Conservation (phyloP, 2,888 invertebrate genomes). For the Rhyacophila evoluta region DNA sequence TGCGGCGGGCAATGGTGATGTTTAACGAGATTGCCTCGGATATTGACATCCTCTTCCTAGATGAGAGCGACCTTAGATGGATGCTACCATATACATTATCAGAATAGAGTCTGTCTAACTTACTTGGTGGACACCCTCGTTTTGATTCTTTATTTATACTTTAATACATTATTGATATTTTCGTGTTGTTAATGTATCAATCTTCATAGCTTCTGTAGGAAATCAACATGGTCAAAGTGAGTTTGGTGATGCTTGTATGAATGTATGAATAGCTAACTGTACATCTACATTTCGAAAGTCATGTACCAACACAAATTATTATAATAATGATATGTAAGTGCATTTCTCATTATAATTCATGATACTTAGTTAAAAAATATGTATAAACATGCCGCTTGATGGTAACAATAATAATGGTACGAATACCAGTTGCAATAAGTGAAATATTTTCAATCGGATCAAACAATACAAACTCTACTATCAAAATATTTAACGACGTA, state of each 20-base stretch:
- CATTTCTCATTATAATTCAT: neutral
- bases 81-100: no score
- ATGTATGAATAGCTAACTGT: neutral
- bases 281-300: neutral
- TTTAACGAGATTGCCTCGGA: no score
- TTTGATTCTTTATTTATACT: no score
- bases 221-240: no score
- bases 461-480: neutral
- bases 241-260: neutral
- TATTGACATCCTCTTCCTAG: no score
- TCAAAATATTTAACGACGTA: neutral
- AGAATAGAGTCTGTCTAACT: no score
- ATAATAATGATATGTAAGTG: neutral
- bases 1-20: no score
- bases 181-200: no score
- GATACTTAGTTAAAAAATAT: neutral
- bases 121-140: no score
- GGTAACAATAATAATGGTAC: neutral
- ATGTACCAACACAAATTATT: neutral
- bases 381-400: neutral
- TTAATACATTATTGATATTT: no score
- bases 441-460: neutral
- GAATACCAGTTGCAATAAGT: slow-evolving; percentile 7
- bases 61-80: no score
- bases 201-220: no score